Evolutionary conservation across 2,888 invertebrate species (phyloP).

Genomic region (Oligia latruncula): DNA sequence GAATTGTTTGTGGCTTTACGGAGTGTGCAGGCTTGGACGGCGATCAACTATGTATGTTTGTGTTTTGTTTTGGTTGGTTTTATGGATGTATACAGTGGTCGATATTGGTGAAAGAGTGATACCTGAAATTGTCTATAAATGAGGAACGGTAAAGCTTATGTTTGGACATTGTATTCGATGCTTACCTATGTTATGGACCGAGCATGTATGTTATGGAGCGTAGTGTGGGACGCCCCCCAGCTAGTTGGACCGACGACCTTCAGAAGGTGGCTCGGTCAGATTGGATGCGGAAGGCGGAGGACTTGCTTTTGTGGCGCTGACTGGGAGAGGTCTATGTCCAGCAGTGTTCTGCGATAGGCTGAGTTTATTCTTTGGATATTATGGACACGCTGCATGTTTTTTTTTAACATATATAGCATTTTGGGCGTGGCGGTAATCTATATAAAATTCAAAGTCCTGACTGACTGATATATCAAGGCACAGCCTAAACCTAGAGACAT

Average conservation of each 20-base stretch:
- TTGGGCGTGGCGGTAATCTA: too few relatives aligned
- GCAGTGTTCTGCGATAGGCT: background rate
- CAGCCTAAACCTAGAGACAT: too few relatives aligned
- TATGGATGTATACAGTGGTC: conserved; percentile 5
- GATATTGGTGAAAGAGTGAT: background rate
- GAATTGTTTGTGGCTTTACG: conserved; percentile 63
- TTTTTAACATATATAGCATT: too few relatives aligned
- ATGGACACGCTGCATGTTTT: background rate
- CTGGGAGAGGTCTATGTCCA: background rate
- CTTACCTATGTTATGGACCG: background rate
- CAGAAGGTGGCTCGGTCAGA: too few relatives aligned
- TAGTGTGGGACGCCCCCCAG: background rate
- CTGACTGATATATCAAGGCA: too few relatives aligned
- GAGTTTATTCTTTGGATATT: background rate
- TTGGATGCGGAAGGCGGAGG: too few relatives aligned
- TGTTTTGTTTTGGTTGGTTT: conserved; percentile 15
- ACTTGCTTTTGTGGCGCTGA: too few relatives aligned
- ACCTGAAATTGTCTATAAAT: background rate
- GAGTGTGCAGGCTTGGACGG: conserved; percentile 46
- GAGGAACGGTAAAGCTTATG: background rate
- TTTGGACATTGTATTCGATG: background rate
- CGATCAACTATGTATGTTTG: conserved; percentile 49
- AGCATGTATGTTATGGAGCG: too few relatives aligned
- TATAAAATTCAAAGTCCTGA: too few relatives aligned
- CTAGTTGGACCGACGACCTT: background rate